These are phyloP conservation scores for Listronotus oregonensis DNA, from an alignment of 1,140 invertebrate species.

Conservation along the genomic window DNA sequence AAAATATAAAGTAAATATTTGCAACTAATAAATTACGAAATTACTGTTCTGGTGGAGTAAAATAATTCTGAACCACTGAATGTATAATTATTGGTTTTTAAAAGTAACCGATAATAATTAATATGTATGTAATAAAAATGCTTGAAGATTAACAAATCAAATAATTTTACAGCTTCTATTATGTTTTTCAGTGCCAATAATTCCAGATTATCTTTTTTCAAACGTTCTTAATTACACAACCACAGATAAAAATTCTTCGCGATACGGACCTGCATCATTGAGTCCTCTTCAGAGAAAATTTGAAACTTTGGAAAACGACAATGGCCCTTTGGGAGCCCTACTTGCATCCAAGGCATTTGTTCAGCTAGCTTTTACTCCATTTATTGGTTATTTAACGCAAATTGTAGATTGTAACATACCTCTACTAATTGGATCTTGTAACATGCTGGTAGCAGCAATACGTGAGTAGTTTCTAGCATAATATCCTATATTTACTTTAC, in stretches of 20 bases:
- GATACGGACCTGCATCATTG: constrained; percentile 42
- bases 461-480: constrained; percentile 73
- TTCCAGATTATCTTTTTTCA: constrained; percentile 78
- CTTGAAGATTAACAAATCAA: too few species aligned
- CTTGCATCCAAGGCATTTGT: constrained; percentile 87
- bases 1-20: too few species aligned
- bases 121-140: too few species aligned
- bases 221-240: constrained; percentile 55
- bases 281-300: constrained; percentile 54
- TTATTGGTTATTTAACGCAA: constrained; percentile 74
- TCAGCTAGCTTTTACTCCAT: constrained; percentile 82
- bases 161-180: too few species aligned
- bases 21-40: too few species aligned
- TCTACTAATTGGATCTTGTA: constrained; percentile 80
- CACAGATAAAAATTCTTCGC: constrained; percentile 7
- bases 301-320: constrained; percentile 63
- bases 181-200: constrained; percentile 69
- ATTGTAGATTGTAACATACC: constrained; percentile 77
- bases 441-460: constrained; percentile 79
- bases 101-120: too few species aligned
- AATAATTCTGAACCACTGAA: too few species aligned
- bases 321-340: constrained; percentile 78
- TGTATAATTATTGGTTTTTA: too few species aligned
- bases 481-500: too few species aligned
- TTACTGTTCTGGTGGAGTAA: too few species aligned